These are phyloP conservation scores for Fistularia commersonii DNA, from an alignment of 2,797 vertebrate species.

Conservation along the genomic window DNA sequence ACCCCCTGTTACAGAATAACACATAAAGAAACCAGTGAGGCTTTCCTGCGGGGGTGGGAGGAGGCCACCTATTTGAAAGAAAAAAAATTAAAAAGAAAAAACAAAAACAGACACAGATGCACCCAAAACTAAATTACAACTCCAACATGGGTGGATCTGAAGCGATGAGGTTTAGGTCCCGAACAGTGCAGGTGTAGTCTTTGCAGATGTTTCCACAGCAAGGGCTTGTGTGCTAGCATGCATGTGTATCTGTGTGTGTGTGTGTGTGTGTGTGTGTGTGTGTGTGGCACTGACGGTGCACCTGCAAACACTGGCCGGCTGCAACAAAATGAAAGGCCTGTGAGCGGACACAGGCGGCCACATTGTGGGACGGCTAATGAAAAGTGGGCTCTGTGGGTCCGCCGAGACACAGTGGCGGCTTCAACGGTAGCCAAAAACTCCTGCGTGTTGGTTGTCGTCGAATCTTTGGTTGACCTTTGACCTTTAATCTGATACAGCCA, in stretches of 20 bases:
- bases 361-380: constrained; percentile 42
- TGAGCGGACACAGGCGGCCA: constrained; percentile 42
- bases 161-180: background rate
- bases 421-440: background rate
- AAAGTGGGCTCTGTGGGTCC: constrained; percentile 3
- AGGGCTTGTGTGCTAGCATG: too few species aligned
- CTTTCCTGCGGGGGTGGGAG: background rate
- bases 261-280: constrained; percentile 6
- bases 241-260: background rate
- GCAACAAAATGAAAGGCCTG: constrained; percentile 44
- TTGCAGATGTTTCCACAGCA: too few species aligned
- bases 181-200: constrained; percentile 18
- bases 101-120: constrained; percentile 1
- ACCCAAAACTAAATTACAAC: background rate
- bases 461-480: constrained; percentile 29
- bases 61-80: too few species aligned
- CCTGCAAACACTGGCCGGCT: constrained; percentile 40
- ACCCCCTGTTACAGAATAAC: background rate
- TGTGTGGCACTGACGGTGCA: constrained; percentile 32
- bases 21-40: constrained; percentile 1
- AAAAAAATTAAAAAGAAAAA: too few species aligned
- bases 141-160: background rate
- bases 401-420: background rate
- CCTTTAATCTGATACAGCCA: constrained; percentile 20
- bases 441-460: background rate